These are phyloP conservation scores for Melanotaenia duboulayi DNA, from an alignment of 2,113 vertebrate genomes.

Conservation along the genomic window DNA sequence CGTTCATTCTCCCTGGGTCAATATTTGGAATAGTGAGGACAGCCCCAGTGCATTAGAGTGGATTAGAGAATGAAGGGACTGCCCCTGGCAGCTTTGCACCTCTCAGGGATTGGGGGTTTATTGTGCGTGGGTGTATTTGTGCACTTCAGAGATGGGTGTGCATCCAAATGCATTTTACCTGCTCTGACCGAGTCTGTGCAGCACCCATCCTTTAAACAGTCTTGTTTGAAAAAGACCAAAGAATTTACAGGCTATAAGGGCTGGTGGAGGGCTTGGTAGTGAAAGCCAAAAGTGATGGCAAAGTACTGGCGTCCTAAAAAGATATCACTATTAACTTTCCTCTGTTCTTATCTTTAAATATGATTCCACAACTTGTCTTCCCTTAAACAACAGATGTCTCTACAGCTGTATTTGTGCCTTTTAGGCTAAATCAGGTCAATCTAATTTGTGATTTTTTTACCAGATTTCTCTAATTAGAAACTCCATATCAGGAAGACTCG, in stretches of 20 bases:
- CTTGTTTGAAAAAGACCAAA: slow-evolving; percentile 66
- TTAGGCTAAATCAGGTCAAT: not conserved
- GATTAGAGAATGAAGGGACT: slow-evolving; percentile 74
- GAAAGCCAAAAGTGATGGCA: slow-evolving; percentile 24
- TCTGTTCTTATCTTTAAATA: slow-evolving; percentile 21
- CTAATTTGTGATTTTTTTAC: no score
- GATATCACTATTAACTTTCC: slow-evolving; percentile 29
- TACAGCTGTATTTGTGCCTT: not conserved
- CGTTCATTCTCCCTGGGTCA: slow-evolving; percentile 78
- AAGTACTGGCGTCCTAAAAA: slow-evolving; percentile 17
- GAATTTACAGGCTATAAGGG: slow-evolving; percentile 61
- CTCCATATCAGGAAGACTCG: not conserved
- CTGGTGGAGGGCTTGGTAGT: slow-evolving; percentile 34
- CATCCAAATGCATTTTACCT: slow-evolving; percentile 66
- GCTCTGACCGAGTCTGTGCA: slow-evolving; percentile 25
- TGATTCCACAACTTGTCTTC: not conserved
- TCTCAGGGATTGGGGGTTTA: slow-evolving; percentile 48
- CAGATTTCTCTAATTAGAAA: not conserved
- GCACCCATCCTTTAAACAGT: slow-evolving; percentile 65
- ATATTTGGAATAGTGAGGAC: slow-evolving; percentile 84
- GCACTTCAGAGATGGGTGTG: slow-evolving; percentile 24
- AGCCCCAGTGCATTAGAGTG: slow-evolving; percentile 77
- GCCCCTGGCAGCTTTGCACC: slow-evolving; percentile 75
- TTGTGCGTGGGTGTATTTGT: slow-evolving; percentile 29
- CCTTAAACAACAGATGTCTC: not conserved